These are phyloP conservation scores for Microchrysa polita DNA, from an alignment of 2,888 invertebrate genomes.

Conservation along the genomic window DNA sequence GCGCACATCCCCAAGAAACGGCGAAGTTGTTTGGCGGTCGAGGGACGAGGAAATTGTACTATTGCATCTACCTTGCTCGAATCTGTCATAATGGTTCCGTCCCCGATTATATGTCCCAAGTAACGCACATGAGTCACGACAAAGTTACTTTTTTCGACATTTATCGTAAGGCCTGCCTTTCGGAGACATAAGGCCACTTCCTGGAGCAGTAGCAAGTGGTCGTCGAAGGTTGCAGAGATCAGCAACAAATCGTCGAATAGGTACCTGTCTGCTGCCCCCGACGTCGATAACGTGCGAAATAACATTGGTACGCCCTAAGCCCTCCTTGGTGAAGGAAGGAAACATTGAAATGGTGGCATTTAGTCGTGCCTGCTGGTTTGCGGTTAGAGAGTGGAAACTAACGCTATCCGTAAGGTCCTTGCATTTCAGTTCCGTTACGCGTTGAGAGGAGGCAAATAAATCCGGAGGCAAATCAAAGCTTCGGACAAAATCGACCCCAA, in stretches of 20 bases:
- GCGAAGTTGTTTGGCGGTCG: conserved; percentile 43
- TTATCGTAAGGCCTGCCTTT: conserved; percentile 51
- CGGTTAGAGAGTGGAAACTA: too few species aligned
- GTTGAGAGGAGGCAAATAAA: too few species aligned
- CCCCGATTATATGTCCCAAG: conserved; percentile 4
- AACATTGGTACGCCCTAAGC: too few species aligned
- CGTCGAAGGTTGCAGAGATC: conserved; percentile 49
- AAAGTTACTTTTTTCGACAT: conserved; percentile 50
- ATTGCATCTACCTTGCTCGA: conserved; percentile 40
- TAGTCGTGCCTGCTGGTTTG: too few species aligned
- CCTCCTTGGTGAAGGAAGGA: too few species aligned
- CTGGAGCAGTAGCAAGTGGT: conserved; percentile 52
- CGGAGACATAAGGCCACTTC: conserved; percentile 51
- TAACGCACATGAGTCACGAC: conserved; percentile 42
- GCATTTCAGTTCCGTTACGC: too few species aligned
- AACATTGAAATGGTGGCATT: too few species aligned
- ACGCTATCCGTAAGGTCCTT: too few species aligned
- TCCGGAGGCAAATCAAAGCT: too few species aligned
- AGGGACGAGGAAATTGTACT: conserved; percentile 22
- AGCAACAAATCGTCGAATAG: conserved; percentile 53
- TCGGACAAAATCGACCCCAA: too few species aligned
- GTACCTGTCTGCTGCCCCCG: too few species aligned
- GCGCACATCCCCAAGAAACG: conserved; percentile 59
- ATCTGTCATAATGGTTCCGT: conserved; percentile 23
- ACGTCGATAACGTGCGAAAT: too few species aligned